These are phyloP conservation scores for Ophthalmolycus amberensis DNA, from an alignment of 2,113 vertebrate species.

Conservation along the genomic window DNA sequence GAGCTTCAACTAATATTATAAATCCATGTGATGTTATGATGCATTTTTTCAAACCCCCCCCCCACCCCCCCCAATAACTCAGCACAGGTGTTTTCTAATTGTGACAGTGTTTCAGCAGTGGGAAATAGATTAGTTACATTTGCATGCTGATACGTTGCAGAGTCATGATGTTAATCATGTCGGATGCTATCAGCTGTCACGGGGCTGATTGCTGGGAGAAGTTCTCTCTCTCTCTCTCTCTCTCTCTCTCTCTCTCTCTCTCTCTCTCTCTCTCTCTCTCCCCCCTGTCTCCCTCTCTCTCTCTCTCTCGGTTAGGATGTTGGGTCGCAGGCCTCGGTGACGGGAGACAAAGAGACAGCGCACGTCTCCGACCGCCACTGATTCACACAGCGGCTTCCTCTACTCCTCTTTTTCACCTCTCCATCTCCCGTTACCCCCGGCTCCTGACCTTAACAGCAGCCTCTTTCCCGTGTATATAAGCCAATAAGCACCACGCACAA, in stretches of 20 bases:
- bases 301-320: background rate
- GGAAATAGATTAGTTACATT: conserved; percentile 52
- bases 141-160: conserved; percentile 28
- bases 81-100: conserved; percentile 30
- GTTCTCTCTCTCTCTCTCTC: background rate
- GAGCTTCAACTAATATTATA: background rate
- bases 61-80: background rate
- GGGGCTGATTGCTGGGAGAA: background rate
- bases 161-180: conserved; percentile 52
- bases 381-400: conserved; percentile 35
- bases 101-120: conserved; percentile 18
- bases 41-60: conserved; percentile 1
- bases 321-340: conserved; percentile 24
- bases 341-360: conserved; percentile 56
- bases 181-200: conserved; percentile 42
- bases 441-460: conserved; percentile 62
- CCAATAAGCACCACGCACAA: conserved; percentile 46
- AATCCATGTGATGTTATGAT: background rate
- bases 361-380: background rate
- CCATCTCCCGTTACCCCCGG: background rate
- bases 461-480: conserved; percentile 56
- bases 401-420: conserved; percentile 32
- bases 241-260: background rate
- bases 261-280: background rate
- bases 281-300: background rate